Conservation (phyloP, 2,888 invertebrate genomes). For the Aproaerema taeniolella region DNA sequence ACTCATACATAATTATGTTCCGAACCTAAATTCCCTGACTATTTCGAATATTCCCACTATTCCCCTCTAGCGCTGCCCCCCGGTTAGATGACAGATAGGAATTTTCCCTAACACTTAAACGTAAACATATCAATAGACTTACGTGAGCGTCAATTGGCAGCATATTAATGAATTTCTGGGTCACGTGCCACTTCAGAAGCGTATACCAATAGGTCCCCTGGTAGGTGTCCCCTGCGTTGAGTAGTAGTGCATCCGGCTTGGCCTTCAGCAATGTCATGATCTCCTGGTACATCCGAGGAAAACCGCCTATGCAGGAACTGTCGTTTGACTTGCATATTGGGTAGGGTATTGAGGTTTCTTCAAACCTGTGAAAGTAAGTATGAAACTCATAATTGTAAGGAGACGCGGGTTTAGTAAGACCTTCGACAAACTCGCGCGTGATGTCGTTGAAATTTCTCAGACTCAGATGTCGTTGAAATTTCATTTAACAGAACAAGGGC, state of each 20-base stretch:
- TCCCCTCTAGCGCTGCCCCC: too few relatives aligned
- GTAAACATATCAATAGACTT: slow-evolving; percentile 31
- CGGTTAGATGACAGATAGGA: too few relatives aligned
- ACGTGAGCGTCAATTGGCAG: slow-evolving; percentile 87
- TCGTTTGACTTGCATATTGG: slow-evolving; percentile 72
- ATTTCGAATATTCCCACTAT: too few relatives aligned
- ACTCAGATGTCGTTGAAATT: too few relatives aligned
- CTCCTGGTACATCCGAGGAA: slow-evolving; percentile 79
- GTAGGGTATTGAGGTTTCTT: slow-evolving; percentile 74
- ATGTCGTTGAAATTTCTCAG: too few relatives aligned
- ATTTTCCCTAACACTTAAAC: not conserved
- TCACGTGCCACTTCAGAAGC: slow-evolving; percentile 83
- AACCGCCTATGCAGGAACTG: slow-evolving; percentile 81
- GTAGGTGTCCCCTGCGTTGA: slow-evolving; percentile 90
- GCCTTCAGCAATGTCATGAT: slow-evolving; percentile 60
- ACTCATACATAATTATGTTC: too few relatives aligned
- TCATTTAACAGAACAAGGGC: too few relatives aligned
- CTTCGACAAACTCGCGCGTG: too few relatives aligned
- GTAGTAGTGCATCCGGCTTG: slow-evolving; percentile 79
- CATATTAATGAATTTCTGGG: slow-evolving; percentile 84
- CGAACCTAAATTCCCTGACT: too few relatives aligned
- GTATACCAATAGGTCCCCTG: slow-evolving; percentile 92
- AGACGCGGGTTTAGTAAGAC: too few relatives aligned
- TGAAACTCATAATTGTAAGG: too few relatives aligned
- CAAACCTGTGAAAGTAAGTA: slow-evolving; percentile 73